A percentile compares a stretch with the other conserved stretches of the same genome.
phyloP scores from a whole-genome alignment of 2,888 invertebrate genomes.

The Psylliodes chrysocephalus region DNA sequence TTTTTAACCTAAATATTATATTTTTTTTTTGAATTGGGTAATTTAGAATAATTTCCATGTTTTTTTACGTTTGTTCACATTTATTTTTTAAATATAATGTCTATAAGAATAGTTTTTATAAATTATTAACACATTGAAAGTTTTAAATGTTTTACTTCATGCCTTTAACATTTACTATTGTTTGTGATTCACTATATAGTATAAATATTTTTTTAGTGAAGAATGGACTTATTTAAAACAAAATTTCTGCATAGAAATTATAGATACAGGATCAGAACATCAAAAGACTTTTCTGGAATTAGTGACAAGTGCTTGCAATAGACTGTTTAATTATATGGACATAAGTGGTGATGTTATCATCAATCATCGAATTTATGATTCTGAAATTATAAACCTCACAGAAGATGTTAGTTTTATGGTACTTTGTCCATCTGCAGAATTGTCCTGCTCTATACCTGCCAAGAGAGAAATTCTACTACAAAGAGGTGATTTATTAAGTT shows the following conservation, averaged over 20 bases:
- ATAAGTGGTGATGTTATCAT: constrained; percentile 76
- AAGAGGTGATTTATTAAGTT: constrained; percentile 84
- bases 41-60: too few relatives aligned
- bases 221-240: constrained; percentile 93
- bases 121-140: too few relatives aligned
- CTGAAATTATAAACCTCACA: constrained; percentile 93
- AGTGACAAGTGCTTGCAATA: constrained; percentile 77
- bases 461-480: constrained; percentile 86
- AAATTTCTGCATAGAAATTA: constrained; percentile 66
- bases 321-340: constrained; percentile 84
- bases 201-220: constrained; percentile 73
- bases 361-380: constrained; percentile 87
- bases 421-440: constrained; percentile 91
- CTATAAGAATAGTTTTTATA: too few relatives aligned
- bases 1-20: too few relatives aligned
- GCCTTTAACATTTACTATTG: too few relatives aligned
- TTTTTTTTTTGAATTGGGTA: too few relatives aligned
- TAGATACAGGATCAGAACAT: constrained; percentile 74
- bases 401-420: constrained; percentile 91
- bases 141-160: too few relatives aligned
- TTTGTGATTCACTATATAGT: too few relatives aligned
- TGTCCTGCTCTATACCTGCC: constrained; percentile 90
- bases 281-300: constrained; percentile 84
- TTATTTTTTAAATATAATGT: too few relatives aligned
- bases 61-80: too few relatives aligned